Base-by-base conservation (phyloP, 2,113 vertebrate species). In the Lutjanus erythropterus region DNA sequence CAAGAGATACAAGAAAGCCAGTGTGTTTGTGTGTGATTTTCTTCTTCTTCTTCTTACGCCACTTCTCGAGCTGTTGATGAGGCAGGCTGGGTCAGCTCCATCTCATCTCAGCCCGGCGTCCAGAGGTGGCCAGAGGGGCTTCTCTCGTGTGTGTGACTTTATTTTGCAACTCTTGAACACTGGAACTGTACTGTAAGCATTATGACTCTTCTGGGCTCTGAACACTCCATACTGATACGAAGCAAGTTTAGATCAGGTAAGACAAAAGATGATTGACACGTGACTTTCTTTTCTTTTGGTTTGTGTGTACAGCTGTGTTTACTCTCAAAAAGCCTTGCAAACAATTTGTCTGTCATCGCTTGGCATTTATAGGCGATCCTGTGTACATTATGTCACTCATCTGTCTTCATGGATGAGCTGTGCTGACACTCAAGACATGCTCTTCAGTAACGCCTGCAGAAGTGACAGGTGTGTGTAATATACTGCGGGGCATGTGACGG, bases 231-330 rank as follows among this genome's bases (percentile, higher is more conserved):
- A 94, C 95, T 99, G 94, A 99, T 99, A 93, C 96, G 98, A 95
- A 99, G 96, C 97, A 99, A 99, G 95, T 99, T 99, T 94, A 97
- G 97, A 98, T 99, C 97, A 97, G 98, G 98, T 99, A 96, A 97
- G 97, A 64, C 37, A 2, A 29, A 47, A 1, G 10, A 21, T 33
- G 41, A 9, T 1, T 68, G 74, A 59, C 58, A 21, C 25, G 71
- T 60, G 41, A 12, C 33, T 18, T n/a, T 53, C 10, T 53, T 29
- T 46, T 18, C 5, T 12, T 31, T 14, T 21, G 19, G 35, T 15
- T 29, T 3, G 42, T 67, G 60, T 42, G n/a, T 46, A 0, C 47
- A 31, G 67, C 11, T 68, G 66, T 53, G 27, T 61, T 61, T 66
- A 33, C 47, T 55, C 46, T 52, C 35, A 1, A 12, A n/a, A 39